A percentile compares a stretch with the other conserved stretches of the same genome.
These are phyloP conservation scores for Semnornis frantzii DNA, from an alignment of 2,113 vertebrate species.

Conservation along the genomic window DNA sequence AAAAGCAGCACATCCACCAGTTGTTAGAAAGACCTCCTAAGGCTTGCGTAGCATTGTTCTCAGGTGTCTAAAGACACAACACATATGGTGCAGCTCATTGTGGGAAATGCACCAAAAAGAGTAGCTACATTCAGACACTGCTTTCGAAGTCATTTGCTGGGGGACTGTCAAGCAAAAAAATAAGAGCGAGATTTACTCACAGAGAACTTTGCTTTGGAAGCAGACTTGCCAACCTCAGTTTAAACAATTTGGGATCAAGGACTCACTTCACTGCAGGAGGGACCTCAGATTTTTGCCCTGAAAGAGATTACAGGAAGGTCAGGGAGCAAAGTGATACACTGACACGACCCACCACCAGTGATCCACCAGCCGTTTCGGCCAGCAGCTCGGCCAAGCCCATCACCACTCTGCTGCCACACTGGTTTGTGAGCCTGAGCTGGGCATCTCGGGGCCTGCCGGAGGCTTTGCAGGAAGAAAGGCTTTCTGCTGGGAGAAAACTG, in stretches of 20 bases:
- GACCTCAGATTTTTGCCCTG: background rate
- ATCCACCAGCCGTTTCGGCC: rapidly evolving
- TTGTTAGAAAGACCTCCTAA: slow-evolving; percentile 13
- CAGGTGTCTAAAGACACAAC: slow-evolving; percentile 27
- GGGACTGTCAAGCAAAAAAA: background rate
- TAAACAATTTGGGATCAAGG: background rate
- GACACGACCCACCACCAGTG: rapidly evolving
- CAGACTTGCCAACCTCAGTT: background rate
- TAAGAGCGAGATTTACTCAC: background rate
- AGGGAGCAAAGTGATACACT: rapidly evolving
- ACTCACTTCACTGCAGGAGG: background rate
- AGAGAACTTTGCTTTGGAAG: background rate
- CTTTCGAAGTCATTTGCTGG: background rate
- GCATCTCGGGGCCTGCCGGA: background rate
- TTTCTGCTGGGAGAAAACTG: background rate
- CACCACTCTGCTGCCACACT: rapidly evolving
- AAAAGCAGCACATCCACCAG: background rate
- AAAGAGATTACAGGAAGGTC: background rate
- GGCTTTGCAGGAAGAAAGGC: background rate
- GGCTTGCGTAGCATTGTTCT: slow-evolving; percentile 26
- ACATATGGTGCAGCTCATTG: background rate
- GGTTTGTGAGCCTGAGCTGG: background rate
- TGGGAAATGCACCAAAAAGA: background rate
- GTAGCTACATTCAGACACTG: background rate
- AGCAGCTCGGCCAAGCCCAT: rapidly evolving